A percentile compares a stretch with the other conserved stretches of the same genome.
Conservation (phyloP, 2,888 invertebrate species). For the Lasioglossum figueresi region DNA sequence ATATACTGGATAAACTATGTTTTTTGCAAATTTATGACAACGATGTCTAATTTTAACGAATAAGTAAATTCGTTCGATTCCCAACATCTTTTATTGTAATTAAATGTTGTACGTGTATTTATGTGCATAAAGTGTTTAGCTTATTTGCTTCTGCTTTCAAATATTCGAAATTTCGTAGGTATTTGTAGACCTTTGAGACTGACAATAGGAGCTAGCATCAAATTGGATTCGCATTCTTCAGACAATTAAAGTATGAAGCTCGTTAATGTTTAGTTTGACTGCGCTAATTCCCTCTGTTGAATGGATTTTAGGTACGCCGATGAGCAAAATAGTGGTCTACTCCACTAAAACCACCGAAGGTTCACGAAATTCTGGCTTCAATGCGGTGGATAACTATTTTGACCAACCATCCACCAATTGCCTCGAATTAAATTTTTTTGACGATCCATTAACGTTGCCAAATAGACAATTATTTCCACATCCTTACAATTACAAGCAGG, state of each 20-base stretch:
- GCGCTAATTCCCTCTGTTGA: background rate
- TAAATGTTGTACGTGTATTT: background rate
- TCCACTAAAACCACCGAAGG: background rate
- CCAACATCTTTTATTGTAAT: background rate
- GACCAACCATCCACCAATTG: background rate
- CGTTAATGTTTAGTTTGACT: background rate
- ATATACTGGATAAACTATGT: too few species aligned
- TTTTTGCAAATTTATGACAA: too few species aligned
- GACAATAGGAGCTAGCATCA: background rate
- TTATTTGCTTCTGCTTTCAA: background rate
- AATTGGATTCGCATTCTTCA: background rate
- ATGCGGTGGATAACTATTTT: background rate
- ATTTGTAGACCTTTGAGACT: background rate
- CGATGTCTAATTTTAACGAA: background rate
- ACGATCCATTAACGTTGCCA: background rate
- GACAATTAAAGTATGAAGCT: background rate
- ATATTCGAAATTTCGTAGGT: background rate
- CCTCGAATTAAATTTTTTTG: background rate
- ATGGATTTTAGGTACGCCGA: background rate
- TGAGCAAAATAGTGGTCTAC: background rate
- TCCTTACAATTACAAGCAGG: background rate
- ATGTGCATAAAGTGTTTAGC: background rate
- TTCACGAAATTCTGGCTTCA: background rate
- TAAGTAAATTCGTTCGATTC: background rate
- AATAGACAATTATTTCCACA: background rate